Evolutionary conservation across 1,140 invertebrate species (phyloP).

Genomic region (Colletes gigas): DNA sequence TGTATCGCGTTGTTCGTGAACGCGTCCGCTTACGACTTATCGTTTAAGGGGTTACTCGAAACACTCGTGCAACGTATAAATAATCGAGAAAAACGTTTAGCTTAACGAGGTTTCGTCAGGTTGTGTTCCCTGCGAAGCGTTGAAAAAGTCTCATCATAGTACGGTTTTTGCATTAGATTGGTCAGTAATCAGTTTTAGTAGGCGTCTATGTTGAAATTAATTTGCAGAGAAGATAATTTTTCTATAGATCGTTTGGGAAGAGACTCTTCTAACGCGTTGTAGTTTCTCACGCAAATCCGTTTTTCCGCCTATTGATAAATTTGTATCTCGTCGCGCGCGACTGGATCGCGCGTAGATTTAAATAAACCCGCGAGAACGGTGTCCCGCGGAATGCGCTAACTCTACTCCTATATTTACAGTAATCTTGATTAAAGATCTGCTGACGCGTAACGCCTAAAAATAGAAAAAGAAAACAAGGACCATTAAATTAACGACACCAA

Average conservation of each 20-base stretch:
- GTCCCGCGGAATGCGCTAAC: background rate
- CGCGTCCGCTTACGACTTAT: background rate
- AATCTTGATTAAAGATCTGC: constrained; percentile 38
- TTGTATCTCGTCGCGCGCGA: background rate
- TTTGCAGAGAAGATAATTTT: no score
- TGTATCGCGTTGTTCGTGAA: no score
- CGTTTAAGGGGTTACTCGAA: background rate
- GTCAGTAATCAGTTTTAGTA: no score
- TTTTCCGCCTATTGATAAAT: background rate
- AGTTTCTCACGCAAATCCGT: background rate
- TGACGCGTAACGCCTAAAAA: constrained; percentile 1
- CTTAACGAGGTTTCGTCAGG: background rate
- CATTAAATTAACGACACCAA: constrained; percentile 31
- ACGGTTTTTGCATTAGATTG: no score
- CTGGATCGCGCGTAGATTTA: background rate
- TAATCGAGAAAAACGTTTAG: constrained; percentile 30
- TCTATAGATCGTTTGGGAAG: no score
- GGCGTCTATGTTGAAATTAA: no score
- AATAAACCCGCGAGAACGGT: constrained; percentile 3
- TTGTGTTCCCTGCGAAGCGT: no score
- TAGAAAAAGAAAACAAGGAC: constrained; percentile 22
- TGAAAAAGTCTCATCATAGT: no score
- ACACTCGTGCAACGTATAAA: constrained; percentile 15
- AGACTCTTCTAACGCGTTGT: background rate
- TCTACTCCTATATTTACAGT: constrained; percentile 50